Percentiles rank a stretch among this genome's conserved stretches.
phyloP scores from a whole-genome alignment of 2,797 vertebrate species.

The Sebastes minor region DNA sequence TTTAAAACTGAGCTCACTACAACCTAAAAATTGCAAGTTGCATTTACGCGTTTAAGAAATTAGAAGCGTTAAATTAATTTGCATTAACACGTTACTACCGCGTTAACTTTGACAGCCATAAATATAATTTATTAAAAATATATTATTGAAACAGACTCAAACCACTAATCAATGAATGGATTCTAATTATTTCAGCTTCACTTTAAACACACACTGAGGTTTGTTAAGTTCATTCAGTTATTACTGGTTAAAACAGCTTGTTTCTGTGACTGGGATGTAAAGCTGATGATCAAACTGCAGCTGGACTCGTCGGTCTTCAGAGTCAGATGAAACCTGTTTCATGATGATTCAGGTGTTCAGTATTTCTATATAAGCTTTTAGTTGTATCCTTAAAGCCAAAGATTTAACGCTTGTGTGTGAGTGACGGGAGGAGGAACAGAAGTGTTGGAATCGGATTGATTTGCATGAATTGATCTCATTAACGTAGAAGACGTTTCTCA shows the following conservation, averaged over 20 bases:
- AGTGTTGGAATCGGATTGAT: neutral
- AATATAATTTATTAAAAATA: too few relatives aligned
- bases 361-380: neutral
- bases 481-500: neutral
- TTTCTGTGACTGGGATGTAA: neutral
- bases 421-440: neutral
- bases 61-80: too few relatives aligned
- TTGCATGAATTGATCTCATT: neutral
- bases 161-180: too few relatives aligned
- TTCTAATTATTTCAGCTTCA: neutral
- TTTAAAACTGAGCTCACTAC: too few relatives aligned
- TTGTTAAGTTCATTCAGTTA: too few relatives aligned
- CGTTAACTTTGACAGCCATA: too few relatives aligned
- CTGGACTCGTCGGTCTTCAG: neutral
- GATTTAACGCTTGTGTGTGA: neutral
- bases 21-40: too few relatives aligned
- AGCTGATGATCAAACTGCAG: neutral
- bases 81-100: too few relatives aligned
- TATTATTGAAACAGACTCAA: too few relatives aligned
- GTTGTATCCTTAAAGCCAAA: constrained; percentile 13
- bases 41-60: too few relatives aligned
- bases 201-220: too few relatives aligned
- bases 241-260: neutral
- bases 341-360: neutral
- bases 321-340: neutral